Conservation (phyloP, 2,113 vertebrate species). For the Podarcis cretensis region DNA sequence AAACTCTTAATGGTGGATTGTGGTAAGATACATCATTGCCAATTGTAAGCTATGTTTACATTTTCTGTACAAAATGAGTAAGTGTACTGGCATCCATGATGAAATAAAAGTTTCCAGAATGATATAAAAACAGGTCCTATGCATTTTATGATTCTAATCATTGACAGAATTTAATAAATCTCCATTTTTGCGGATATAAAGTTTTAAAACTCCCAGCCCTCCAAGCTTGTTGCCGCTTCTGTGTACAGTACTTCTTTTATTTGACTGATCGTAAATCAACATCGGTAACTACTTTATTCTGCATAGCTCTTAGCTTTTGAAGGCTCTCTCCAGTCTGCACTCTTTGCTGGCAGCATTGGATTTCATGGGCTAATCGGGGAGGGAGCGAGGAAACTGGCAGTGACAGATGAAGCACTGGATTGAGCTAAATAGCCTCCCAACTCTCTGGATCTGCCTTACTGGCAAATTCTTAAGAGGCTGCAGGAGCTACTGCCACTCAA, state of each 20-base stretch:
- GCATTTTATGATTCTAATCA: background rate
- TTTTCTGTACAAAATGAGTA: background rate
- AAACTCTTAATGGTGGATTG: background rate
- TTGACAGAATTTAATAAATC: background rate
- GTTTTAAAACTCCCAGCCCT: background rate
- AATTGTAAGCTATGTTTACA: background rate
- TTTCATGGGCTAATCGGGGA: background rate
- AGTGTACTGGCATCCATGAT: background rate
- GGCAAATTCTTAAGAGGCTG: background rate
- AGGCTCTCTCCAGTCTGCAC: background rate
- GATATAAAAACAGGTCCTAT: background rate
- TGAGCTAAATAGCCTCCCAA: rapidly evolving
- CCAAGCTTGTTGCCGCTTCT: background rate
- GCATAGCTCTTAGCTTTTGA: background rate
- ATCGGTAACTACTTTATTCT: background rate
- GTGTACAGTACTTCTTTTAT: background rate
- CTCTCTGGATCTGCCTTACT: background rate
- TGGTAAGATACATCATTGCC: background rate
- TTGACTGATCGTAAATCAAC: background rate
- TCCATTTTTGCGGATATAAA: background rate
- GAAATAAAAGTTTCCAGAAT: background rate
- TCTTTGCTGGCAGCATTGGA: background rate
- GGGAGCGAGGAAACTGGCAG: background rate
- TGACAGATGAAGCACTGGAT: background rate
- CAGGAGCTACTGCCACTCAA: background rate